These are phyloP conservation scores for Mohoua ochrocephala DNA, from an alignment of 2,113 vertebrate species.

Conservation along the genomic window DNA sequence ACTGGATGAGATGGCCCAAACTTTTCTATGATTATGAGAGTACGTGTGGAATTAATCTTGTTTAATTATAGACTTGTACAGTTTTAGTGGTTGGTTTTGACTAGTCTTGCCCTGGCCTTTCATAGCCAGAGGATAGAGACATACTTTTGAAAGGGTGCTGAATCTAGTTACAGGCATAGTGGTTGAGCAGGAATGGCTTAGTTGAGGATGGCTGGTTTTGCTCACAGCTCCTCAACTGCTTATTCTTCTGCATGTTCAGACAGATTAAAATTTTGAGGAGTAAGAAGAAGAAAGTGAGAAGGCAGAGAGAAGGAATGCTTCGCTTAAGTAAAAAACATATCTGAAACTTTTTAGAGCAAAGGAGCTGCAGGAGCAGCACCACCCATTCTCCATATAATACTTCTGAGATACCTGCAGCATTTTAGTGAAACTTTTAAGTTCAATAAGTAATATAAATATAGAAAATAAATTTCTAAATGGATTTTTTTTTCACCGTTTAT, in stretches of 20 bases:
- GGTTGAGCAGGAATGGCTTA: not conserved
- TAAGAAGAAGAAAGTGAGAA: not conserved
- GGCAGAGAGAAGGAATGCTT: not conserved
- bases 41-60: not conserved
- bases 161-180: not conserved
- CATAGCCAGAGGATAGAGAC: not conserved
- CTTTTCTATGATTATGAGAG: not conserved
- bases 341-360: not conserved
- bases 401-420: not conserved
- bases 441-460: not conserved
- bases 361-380: not conserved
- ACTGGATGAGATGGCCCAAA: not conserved
- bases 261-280: not conserved
- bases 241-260: not conserved
- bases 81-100: not conserved
- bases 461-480: not conserved
- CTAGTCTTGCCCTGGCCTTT: not conserved
- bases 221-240: not conserved
- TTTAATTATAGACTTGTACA: not conserved
- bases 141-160: not conserved
- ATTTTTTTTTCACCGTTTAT: not conserved
- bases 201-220: not conserved
- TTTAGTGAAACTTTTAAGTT: not conserved
- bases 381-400: not conserved
- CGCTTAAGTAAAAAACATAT: not conserved